Evolutionary conservation across 2,113 vertebrate genomes (phyloP).

Genomic region (Strix uralensis): DNA sequence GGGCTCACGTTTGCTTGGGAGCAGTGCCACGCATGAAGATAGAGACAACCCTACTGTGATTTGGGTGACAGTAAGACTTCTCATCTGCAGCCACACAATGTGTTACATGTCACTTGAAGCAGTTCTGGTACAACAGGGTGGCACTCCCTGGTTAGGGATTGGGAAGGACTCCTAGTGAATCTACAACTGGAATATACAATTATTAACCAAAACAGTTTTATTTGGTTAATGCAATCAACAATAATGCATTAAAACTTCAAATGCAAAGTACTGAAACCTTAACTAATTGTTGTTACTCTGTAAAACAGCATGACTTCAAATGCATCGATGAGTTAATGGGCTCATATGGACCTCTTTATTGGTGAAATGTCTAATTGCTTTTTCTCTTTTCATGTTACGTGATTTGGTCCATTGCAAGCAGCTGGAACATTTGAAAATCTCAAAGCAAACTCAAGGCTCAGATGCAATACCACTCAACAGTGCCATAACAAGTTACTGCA

Average conservation of each 20-base stretch:
- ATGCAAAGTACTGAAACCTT: background rate
- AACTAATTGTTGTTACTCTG: background rate
- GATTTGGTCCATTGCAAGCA: background rate
- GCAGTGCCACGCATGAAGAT: background rate
- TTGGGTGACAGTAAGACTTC: rapidly evolving
- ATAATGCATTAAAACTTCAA: background rate
- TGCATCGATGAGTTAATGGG: background rate
- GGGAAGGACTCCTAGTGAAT: background rate
- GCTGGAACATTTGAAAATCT: background rate
- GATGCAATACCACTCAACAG: background rate
- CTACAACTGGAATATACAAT: background rate
- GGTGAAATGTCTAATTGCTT: background rate
- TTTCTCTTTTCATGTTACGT: background rate
- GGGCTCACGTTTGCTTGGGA: background rate
- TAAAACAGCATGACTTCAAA: background rate
- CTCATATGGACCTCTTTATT: background rate
- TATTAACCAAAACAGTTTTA: background rate
- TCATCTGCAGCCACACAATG: rapidly evolving
- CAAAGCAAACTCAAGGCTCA: rapidly evolving
- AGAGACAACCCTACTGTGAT: background rate
- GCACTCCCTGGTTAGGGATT: background rate
- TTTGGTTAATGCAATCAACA: background rate
- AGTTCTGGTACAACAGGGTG: background rate
- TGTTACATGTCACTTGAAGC: rapidly evolving
- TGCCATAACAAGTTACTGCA: background rate